These are phyloP conservation scores for Onychomys arenicola DNA, from an alignment of 2,797 vertebrate species.

Conservation along the genomic window DNA sequence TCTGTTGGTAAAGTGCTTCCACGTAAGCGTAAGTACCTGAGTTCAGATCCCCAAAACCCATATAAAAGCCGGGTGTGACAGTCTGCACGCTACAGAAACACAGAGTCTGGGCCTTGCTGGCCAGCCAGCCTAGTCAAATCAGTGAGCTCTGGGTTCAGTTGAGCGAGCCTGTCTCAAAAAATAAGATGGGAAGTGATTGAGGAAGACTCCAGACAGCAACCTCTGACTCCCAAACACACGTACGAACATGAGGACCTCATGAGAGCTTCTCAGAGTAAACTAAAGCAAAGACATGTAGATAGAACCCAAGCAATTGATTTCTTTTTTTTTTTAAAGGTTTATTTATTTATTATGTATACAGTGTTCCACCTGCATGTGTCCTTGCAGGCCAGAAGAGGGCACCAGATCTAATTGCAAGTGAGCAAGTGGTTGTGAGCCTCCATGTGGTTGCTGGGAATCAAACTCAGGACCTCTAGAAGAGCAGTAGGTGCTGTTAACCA, in stretches of 20 bases:
- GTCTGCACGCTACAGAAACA: too few relatives aligned
- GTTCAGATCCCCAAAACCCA: not conserved
- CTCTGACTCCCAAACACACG: not conserved
- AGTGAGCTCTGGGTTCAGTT: not conserved
- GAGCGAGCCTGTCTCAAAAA: not conserved
- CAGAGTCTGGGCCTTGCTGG: not conserved
- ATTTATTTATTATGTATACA: too few relatives aligned
- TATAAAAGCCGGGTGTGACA: not conserved
- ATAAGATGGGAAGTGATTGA: not conserved
- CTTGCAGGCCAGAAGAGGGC: too few relatives aligned
- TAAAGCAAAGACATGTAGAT: slow-evolving; percentile 17
- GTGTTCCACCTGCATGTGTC: too few relatives aligned
- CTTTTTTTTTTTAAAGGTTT: too few relatives aligned
- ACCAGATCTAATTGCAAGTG: too few relatives aligned
- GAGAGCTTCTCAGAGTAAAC: not conserved
- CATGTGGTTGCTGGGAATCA: too few relatives aligned
- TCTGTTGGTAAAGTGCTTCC: not conserved
- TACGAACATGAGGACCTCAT: not conserved
- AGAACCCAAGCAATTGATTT: slow-evolving; percentile 33
- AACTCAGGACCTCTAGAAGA: too few relatives aligned
- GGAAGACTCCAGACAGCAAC: not conserved
- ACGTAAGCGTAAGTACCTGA: not conserved
- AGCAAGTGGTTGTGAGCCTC: too few relatives aligned
- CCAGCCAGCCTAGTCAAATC: not conserved
- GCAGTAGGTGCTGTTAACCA: too few relatives aligned